phyloP scores from a whole-genome alignment of 2,113 vertebrate genomes.

The Ondatra zibethicus region DNA sequence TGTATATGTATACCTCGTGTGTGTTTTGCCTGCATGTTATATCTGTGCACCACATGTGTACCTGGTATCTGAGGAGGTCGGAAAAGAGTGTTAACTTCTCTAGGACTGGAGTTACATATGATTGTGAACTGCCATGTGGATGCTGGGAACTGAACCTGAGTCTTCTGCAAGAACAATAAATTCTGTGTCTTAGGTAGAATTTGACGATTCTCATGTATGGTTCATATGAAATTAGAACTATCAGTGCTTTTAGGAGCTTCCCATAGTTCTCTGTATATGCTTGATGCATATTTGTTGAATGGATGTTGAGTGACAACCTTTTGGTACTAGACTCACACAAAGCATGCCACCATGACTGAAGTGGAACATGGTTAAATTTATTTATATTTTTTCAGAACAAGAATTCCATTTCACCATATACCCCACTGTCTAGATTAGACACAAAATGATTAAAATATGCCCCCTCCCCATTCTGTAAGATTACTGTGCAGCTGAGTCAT shows the following conservation, averaged over 20 bases:
- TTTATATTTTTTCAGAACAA: background rate
- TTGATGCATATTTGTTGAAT: background rate
- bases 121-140: background rate
- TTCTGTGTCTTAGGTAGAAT: background rate
- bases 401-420: background rate
- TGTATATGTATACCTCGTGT: background rate
- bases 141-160: background rate
- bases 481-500: background rate
- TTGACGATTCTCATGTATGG: constrained; percentile 20
- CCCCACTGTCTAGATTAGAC: background rate
- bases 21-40: background rate
- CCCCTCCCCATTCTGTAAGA: background rate
- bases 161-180: background rate
- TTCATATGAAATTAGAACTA: background rate
- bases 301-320: background rate
- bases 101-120: background rate
- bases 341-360: background rate
- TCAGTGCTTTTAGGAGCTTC: background rate
- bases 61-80: background rate
- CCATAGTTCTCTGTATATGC: background rate
- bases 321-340: background rate
- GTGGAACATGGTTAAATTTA: background rate
- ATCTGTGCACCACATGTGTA: background rate
- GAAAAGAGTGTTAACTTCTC: background rate
- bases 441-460: background rate